Evolutionary conservation across 2,113 vertebrate species (phyloP).

Genomic region (Apeltes quadracus): DNA sequence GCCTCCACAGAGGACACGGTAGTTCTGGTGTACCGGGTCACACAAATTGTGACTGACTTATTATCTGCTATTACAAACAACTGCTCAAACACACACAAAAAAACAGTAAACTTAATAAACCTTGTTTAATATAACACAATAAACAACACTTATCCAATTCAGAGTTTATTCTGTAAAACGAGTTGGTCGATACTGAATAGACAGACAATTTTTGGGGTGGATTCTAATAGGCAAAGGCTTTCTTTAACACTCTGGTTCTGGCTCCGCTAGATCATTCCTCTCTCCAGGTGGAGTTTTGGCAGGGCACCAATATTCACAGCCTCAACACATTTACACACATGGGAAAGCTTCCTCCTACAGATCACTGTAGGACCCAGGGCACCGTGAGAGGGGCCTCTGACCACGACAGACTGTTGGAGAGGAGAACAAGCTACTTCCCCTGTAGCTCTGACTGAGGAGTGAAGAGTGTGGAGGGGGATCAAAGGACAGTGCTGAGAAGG

Average conservation of each 20-base stretch:
- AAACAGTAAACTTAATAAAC: neutral
- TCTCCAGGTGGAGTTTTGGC: conserved; percentile 38
- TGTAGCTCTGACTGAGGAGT: conserved; percentile 50
- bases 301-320: conserved; percentile 30
- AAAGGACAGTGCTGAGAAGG: conserved; percentile 30
- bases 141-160: neutral
- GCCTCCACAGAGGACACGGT: conserved; percentile 1
- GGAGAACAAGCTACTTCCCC: conserved; percentile 58
- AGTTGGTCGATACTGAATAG: neutral
- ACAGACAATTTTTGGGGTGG: neutral
- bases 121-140: neutral
- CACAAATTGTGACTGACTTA: conserved; percentile 7
- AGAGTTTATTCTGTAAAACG: neutral
- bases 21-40: conserved; percentile 6
- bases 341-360: neutral
- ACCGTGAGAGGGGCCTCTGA: conserved; percentile 57
- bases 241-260: conserved; percentile 32
- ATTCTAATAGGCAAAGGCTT: conserved; percentile 24
- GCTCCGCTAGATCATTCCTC: conserved; percentile 30
- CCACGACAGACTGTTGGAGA: conserved; percentile 50
- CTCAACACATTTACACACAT: conserved; percentile 16
- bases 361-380: conserved; percentile 51
- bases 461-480: conserved; percentile 34
- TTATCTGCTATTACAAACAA: neutral
- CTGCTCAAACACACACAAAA: too few species aligned